Evolutionary conservation across 2,888 invertebrate species (phyloP).

Genomic region (Latrodectus hesperus): DNA sequence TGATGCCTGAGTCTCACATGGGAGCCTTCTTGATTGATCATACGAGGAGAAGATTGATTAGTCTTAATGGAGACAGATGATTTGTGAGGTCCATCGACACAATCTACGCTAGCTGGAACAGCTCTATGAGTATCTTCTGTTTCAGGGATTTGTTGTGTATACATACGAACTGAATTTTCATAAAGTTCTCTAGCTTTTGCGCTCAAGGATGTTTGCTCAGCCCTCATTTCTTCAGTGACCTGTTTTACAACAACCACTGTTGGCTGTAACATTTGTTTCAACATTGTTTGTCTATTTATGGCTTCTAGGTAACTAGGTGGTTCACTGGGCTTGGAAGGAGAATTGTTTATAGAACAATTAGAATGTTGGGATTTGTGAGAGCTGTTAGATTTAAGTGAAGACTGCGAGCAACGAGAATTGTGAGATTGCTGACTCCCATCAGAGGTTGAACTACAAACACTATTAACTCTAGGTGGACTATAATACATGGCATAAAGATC

Average conservation of each 20-base stretch:
- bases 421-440: constrained; percentile 69
- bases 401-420: constrained; percentile 55
- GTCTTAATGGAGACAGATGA: constrained; percentile 40
- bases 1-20: constrained; percentile 78
- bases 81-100: constrained; percentile 36
- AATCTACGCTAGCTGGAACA: constrained; percentile 66
- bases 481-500: constrained; percentile 67
- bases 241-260: constrained; percentile 29
- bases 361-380: constrained; percentile 52
- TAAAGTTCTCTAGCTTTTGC: constrained; percentile 72
- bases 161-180: constrained; percentile 71
- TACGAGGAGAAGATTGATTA: constrained; percentile 42
- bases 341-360: constrained; percentile 46
- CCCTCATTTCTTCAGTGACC: constrained; percentile 68
- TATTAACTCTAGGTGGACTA: constrained; percentile 69
- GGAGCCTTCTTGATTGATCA: constrained; percentile 26
- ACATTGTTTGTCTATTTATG: constrained; percentile 71
- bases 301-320: constrained; percentile 73
- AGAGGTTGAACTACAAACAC: constrained; percentile 69
- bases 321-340: constrained; percentile 64
- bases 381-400: constrained; percentile 53
- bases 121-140: constrained; percentile 67
- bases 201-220: constrained; percentile 72
- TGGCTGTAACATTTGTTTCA: constrained; percentile 59
- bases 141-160: constrained; percentile 52